Evolutionary conservation across 2,113 vertebrate species (phyloP), one percentile per base, ranked within the genome.

Genomic region (Festucalex cinctus): DNA sequence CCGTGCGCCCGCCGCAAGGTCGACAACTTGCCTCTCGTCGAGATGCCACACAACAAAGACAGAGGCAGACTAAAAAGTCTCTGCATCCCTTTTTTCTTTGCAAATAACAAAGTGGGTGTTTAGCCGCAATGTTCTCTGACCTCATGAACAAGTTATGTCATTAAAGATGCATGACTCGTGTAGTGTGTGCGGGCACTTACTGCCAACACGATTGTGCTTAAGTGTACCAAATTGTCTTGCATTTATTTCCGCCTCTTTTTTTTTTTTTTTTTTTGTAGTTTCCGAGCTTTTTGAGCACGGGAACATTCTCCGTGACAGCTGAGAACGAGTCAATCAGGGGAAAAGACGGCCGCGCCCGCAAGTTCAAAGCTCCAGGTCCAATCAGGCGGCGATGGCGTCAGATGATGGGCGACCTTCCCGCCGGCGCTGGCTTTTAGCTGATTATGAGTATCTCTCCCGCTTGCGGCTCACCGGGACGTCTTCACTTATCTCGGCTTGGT

Each of bases 11-110:
- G 76, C 78, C 65, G 60, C 73, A 85, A 87, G 88, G 86, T 88
- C 83, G 85, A 84, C 74, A 70, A 83, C 80, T 84, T 78, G 69
- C 77, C 66, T 78, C 53, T 75, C 69, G 75, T 74, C 84, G 79
- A 78, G 77, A 77, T 76, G 82, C 73, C 65, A 71, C 71, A 35
- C 57, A 20, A 65, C 80, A 63, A 69, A 71, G 68, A 70, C 60
- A 53, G 73, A 57, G 62, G 66, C 35, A 36, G 69, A 79, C 64
- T 56, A 74, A 68, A 78, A 37, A 2, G 19, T 39, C 53, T 28
- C 58, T 2, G 58, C 58, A 8, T 20, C 17, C 17, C 61, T n/a
- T 59, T 60, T 37, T 32, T n/a, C 53, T 63, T 35, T 24, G 19
- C 41, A 69, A 77, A 70, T 66, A 32, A 69, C 66, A 63, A 63